A percentile compares a stretch with the other conserved stretches of the same genome.
Conservation (phyloP, 1,140 invertebrate genomes). For the Neodiprion pinetum region DNA sequence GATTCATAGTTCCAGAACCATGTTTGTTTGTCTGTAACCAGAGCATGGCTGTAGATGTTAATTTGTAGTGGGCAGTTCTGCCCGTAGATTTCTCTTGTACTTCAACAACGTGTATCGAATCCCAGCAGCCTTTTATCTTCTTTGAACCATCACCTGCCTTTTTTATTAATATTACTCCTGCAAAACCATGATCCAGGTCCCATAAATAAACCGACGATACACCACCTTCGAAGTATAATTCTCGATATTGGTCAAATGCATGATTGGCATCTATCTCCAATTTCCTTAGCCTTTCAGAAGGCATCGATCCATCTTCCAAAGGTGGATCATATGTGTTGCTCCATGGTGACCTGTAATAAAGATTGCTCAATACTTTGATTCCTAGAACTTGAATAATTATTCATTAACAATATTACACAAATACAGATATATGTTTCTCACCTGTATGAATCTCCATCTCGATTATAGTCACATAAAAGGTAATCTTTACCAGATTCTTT, state of each 20-base stretch:
- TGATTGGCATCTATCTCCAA: conserved; percentile 98
- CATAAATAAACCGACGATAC: conserved; percentile 99
- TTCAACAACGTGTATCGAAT: conserved; percentile 99
- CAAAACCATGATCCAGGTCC: conserved; percentile 99
- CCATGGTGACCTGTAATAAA: conserved; percentile 89
- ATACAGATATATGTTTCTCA: conserved; percentile 46
- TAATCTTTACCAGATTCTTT: conserved; percentile 96
- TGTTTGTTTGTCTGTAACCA: conserved; percentile 99
- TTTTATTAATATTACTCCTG: conserved; percentile 98
- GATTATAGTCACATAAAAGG: conserved; percentile 98
- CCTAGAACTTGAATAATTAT: conserved; percentile 10
- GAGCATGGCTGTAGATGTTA: conserved; percentile 98
- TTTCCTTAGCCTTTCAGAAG: conserved; percentile 93
- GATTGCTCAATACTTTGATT: conserved; percentile 22
- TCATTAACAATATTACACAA: conserved; percentile 6
- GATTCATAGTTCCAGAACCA: conserved; percentile 97
- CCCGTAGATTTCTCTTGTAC: conserved; percentile 95
- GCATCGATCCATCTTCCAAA: conserved; percentile 97
- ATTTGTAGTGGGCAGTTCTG: conserved; percentile 95
- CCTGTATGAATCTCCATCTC: conserved; percentile 99
- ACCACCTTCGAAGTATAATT: conserved; percentile 99
- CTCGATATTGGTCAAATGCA: conserved; percentile 98
- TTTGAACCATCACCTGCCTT: conserved; percentile 97
- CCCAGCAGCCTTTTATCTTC: conserved; percentile 99
- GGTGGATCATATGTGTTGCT: conserved; percentile 98